A percentile compares a stretch with the other conserved stretches of the same genome.
Conservation (phyloP, 2,797 vertebrate species). For the Trachurus trachurus region DNA sequence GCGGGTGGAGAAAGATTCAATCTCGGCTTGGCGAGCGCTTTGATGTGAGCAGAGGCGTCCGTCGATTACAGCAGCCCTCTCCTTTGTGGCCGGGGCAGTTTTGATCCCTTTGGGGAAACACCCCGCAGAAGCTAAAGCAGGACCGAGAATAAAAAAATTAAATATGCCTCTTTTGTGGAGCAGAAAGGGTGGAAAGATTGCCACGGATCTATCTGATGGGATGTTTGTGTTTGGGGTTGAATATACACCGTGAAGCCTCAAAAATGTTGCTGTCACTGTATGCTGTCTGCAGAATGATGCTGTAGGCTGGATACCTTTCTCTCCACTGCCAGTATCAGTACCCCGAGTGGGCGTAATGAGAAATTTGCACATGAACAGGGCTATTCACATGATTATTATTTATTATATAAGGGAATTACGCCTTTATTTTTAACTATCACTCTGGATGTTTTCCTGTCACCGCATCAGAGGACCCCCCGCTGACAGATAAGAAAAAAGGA, state of each 20-base stretch:
- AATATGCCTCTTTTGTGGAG: slow-evolving; percentile 28
- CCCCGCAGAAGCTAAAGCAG: slow-evolving; percentile 37
- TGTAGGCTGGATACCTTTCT: slow-evolving; percentile 28
- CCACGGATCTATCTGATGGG: slow-evolving; percentile 10
- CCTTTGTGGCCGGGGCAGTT: slow-evolving; percentile 32
- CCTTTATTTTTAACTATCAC: slow-evolving; percentile 1
- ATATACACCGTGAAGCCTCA: background rate
- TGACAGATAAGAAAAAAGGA: slow-evolving; percentile 18
- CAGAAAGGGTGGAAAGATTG: slow-evolving; percentile 16
- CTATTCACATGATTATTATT: slow-evolving; percentile 29
- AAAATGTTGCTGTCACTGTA: background rate
- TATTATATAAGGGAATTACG: slow-evolving; percentile 18
- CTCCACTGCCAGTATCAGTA: slow-evolving; percentile 45
- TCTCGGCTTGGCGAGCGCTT: slow-evolving; percentile 46
- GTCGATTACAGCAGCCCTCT: slow-evolving; percentile 43
- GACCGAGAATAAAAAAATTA: slow-evolving; percentile 20
- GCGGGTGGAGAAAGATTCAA: slow-evolving; percentile 63
- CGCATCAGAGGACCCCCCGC: background rate
- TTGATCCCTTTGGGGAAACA: slow-evolving; percentile 38
- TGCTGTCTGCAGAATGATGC: slow-evolving; percentile 26
- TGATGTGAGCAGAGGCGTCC: slow-evolving; percentile 64
- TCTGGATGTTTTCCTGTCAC: background rate
- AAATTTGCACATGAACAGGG: slow-evolving; percentile 41
- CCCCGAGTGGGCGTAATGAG: slow-evolving; percentile 42
- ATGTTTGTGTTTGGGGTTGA: slow-evolving; percentile 4